Evolutionary conservation across 2,888 invertebrate species (phyloP).

Genomic region (Serripes groenlandicus): DNA sequence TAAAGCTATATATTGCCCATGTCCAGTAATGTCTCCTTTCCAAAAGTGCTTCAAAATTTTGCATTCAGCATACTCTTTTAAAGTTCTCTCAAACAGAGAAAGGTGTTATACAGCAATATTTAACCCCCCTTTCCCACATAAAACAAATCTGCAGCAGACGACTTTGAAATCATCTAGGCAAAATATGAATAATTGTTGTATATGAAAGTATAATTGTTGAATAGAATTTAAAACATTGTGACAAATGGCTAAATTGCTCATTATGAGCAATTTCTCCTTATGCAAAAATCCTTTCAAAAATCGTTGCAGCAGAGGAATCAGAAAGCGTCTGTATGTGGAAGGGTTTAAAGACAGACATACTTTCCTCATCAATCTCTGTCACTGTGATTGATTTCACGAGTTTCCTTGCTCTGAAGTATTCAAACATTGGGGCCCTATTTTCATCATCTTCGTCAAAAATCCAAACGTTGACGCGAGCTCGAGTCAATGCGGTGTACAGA

Average conservation of each 20-base stretch:
- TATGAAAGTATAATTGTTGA: neutral
- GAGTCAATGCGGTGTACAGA: conserved; percentile 82
- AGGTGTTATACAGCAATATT: no score
- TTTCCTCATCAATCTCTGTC: conserved; percentile 60
- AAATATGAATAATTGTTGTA: no score
- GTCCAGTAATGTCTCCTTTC: no score
- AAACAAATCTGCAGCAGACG: neutral
- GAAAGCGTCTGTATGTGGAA: neutral
- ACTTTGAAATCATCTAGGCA: no score
- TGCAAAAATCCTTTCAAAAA: neutral
- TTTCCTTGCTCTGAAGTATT: conserved; percentile 79
- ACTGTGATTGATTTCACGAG: conserved; percentile 67
- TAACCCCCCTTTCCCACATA: no score
- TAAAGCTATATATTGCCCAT: no score
- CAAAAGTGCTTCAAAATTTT: no score
- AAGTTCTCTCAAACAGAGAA: no score
- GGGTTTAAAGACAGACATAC: conserved; percentile 40
- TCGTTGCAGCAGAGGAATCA: neutral
- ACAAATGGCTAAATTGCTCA: neutral
- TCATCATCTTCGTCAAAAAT: conserved; percentile 82
- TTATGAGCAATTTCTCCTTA: neutral
- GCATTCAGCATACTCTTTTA: no score
- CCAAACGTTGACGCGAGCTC: conserved; percentile 84
- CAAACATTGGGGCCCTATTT: conserved; percentile 82
- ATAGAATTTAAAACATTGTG: neutral